phyloP scores from a whole-genome alignment of 1,140 invertebrate genomes.

The Stegodyphus mimosarum region DNA sequence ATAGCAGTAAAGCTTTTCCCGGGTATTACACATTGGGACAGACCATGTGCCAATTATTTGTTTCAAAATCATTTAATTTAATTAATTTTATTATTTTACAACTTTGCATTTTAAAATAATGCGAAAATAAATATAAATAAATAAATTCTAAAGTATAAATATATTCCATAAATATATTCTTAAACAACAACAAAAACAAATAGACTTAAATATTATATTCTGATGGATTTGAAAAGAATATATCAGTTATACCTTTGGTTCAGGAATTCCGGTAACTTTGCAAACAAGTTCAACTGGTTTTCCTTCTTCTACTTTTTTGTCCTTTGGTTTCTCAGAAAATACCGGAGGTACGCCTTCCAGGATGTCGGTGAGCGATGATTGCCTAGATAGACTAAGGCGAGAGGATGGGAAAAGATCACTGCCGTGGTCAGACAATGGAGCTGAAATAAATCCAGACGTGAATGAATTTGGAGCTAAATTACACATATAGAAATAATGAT shows the following conservation, averaged over 20 bases:
- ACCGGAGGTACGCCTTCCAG: slow-evolving; percentile 92
- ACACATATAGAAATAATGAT: too few species aligned
- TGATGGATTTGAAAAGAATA: background rate
- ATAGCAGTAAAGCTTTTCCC: too few species aligned
- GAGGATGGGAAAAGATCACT: slow-evolving; percentile 83
- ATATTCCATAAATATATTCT: background rate
- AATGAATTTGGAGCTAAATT: background rate
- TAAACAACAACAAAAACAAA: background rate
- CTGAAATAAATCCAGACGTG: slow-evolving; percentile 63
- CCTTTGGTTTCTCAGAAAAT: slow-evolving; percentile 88
- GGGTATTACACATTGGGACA: too few species aligned
- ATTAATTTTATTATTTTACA: too few species aligned
- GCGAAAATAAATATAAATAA: too few species aligned
- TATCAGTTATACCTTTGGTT: slow-evolving; percentile 75
- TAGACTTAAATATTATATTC: background rate
- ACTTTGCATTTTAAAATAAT: too few species aligned
- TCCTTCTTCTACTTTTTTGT: slow-evolving; percentile 83
- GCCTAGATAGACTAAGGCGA: slow-evolving; percentile 83
- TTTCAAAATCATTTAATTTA: too few species aligned
- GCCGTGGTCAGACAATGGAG: slow-evolving; percentile 87
- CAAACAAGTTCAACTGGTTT: slow-evolving; percentile 85
- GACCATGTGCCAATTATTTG: too few species aligned
- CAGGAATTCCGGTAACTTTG: slow-evolving; percentile 86
- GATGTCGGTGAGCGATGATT: slow-evolving; percentile 90
- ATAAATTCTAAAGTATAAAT: too few species aligned